These are phyloP conservation scores for Dissostichus mawsoni DNA, from an alignment of 2,113 vertebrate genomes.

Conservation along the genomic window DNA sequence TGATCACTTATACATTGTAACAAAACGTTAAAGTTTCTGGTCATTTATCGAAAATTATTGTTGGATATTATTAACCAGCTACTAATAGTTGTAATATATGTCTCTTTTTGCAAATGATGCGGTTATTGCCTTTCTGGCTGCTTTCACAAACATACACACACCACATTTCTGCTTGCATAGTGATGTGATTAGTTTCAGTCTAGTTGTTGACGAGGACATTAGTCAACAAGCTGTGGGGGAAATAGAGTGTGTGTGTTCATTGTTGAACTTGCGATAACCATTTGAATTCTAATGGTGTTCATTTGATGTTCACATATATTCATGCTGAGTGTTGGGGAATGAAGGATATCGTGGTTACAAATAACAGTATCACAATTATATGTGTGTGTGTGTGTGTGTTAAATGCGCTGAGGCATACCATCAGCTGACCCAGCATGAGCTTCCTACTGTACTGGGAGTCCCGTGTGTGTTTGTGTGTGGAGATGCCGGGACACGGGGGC, in stretches of 20 bases:
- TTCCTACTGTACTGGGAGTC: slow-evolving; percentile 60
- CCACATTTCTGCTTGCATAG: slow-evolving; percentile 25
- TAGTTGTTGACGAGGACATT: slow-evolving; percentile 22
- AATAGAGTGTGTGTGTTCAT: background rate
- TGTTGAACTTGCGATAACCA: background rate
- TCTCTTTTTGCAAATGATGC: background rate
- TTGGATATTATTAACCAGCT: no score
- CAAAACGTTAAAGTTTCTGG: background rate
- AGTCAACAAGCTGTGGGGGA: background rate
- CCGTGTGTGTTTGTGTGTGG: slow-evolving; percentile 16
- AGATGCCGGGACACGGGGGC: background rate
- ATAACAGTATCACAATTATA: background rate
- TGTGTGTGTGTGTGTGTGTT: background rate
- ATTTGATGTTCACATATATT: slow-evolving; percentile 2
- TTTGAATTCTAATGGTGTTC: background rate
- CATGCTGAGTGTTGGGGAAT: background rate
- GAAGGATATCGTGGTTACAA: background rate
- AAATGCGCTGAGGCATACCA: slow-evolving; percentile 15
- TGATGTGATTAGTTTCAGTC: slow-evolving; percentile 56
- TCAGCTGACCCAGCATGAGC: slow-evolving; percentile 48
- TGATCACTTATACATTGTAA: no score
- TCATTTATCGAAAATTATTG: background rate
- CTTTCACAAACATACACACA: background rate
- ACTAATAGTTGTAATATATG: no score
- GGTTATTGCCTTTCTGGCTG: background rate